Conservation (phyloP, 37 sponge, comb jelly and placozoan species). For the Halichondria panicea region DNA sequence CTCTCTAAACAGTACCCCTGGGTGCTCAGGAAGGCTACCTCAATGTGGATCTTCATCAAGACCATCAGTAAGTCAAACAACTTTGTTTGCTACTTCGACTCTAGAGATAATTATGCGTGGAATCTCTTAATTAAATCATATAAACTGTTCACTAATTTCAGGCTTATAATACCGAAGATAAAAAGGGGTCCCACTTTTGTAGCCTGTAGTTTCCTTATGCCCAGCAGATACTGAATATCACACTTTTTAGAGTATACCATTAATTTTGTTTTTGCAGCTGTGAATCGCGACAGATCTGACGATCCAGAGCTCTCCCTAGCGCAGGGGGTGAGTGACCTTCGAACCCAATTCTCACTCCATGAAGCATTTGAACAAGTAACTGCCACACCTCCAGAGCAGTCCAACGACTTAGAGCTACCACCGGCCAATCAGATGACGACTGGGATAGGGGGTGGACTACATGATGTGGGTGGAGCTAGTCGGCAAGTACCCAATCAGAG, state of each 20-base stretch:
- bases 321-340: background rate
- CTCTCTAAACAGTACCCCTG: conserved; percentile 13
- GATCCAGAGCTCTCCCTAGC: conserved; percentile 15
- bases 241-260: background rate
- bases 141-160: background rate
- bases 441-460: conserved; percentile 4
- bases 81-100: background rate
- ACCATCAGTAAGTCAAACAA: conserved; percentile 12
- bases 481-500: background rate
- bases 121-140: background rate
- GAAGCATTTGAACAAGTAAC: conserved; percentile 34
- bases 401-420: too few relatives aligned
- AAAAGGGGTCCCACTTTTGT: too few relatives aligned
- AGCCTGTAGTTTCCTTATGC: too few relatives aligned
- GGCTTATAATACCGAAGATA: background rate
- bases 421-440: background rate
- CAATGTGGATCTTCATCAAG: background rate
- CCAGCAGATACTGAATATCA: too few relatives aligned
- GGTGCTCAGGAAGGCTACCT: background rate
- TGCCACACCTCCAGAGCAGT: too few relatives aligned
- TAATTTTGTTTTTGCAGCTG: background rate
- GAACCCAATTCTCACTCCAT: conserved; percentile 11
- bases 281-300: conserved; percentile 16
- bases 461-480: too few relatives aligned
- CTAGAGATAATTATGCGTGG: background rate